phyloP scores from a whole-genome alignment of 2,888 invertebrate species.

The Podabrus alpinus region DNA sequence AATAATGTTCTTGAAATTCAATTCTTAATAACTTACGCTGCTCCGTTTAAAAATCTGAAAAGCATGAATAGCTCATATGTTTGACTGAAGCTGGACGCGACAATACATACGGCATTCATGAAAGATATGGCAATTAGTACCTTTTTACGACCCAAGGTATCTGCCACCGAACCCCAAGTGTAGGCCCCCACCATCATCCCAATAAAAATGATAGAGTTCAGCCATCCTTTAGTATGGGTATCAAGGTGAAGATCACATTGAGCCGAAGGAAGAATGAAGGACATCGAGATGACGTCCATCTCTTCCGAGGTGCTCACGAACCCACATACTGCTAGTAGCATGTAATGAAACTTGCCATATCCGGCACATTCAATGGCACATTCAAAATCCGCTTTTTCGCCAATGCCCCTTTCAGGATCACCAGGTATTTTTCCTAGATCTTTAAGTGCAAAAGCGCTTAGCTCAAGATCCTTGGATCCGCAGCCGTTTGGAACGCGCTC shows the following conservation, averaged over 20 bases:
- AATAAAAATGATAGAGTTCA: constrained; percentile 66
- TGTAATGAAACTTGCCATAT: constrained; percentile 88
- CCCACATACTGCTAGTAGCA: constrained; percentile 88
- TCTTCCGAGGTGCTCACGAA: constrained; percentile 94
- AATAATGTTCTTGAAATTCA: not conserved
- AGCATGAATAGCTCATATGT: constrained; percentile 86
- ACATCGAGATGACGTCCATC: constrained; percentile 95
- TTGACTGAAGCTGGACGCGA: constrained; percentile 89
- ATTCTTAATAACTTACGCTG: constrained; percentile 78
- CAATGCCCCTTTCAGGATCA: constrained; percentile 68
- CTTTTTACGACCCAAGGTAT: constrained; percentile 83
- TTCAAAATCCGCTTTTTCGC: constrained; percentile 84
- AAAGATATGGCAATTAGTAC: constrained; percentile 88
- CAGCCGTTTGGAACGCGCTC: constrained; percentile 78
- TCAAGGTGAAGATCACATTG: constrained; percentile 89
- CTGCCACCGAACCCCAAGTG: constrained; percentile 90
- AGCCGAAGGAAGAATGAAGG: constrained; percentile 90
- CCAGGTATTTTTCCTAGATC: constrained; percentile 50
- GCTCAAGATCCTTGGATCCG: constrained; percentile 68
- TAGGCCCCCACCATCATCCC: constrained; percentile 95
- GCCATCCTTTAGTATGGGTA: constrained; percentile 83
- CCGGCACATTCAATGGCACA: constrained; percentile 85
- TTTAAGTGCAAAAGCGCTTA: constrained; percentile 43
- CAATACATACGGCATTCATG: constrained; percentile 87
- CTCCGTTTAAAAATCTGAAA: constrained; percentile 89